Evolutionary conservation across 1,140 invertebrate species (phyloP), one percentile per base, ranked within the genome.

Genomic region (Procambarus clarkii): DNA sequence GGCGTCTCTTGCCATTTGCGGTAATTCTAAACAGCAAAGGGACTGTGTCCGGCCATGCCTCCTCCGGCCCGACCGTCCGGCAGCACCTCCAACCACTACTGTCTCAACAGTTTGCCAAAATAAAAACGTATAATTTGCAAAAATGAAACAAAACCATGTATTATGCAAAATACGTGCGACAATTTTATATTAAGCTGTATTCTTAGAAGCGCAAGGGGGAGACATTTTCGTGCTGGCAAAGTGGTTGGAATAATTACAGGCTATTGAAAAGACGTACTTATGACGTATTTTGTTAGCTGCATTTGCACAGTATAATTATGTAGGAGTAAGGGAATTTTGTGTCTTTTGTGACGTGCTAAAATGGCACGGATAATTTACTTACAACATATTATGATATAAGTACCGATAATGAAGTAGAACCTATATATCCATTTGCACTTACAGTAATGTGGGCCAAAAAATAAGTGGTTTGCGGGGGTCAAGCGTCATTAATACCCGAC

Each of bases 141-240:
- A 34, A 83, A 89, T 83, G 69, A 82, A 69, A 18, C 64, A 81
- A 74, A 82, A 89, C 87, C 87, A 74, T 46, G 60, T 76, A 74
- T 89, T 89, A 89, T 82, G 87, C 76, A 69, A 89, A 89, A 50
- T 82, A 76, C 24, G 87, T 24, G 46, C 79, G 44, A 79, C 81
- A 83, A 83, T 83, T 83, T 69, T 83, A n/a, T 60, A 83, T 83
- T 83, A 60, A 45, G 58, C 58, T 69, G 69, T 45, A 83, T 69
- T 60, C 60, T 69, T 5, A n/a, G 81, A 18, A 69, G 60, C 58
- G 44, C 58, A 21, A 13, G 34, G 34, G 69, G 34, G n/a, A 48
- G 9, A 11, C 18, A 15, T 64, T 64, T 64, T 64, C 18, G 60
- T 64, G 21, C 18, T 21, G 60, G 18, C 13, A 64, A 64, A 21